These are phyloP conservation scores for Eunapius fragilis DNA, from an alignment of 37 sponge, comb jelly and placozoan genomes.

Conservation along the genomic window DNA sequence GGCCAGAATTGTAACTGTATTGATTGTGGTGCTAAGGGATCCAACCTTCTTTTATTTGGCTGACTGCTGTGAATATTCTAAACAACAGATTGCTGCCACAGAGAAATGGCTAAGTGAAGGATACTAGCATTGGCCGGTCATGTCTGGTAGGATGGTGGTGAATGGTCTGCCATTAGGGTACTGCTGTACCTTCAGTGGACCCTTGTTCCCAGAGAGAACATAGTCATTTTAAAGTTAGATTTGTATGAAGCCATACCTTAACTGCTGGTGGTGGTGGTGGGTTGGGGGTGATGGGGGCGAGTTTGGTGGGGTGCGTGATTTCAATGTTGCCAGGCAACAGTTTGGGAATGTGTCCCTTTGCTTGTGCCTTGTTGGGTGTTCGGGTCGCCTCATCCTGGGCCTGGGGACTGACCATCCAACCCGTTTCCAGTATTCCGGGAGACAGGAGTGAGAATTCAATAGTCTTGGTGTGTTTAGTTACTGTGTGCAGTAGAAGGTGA, in stretches of 20 bases:
- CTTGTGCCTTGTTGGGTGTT: background rate
- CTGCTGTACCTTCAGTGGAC: conserved; percentile 1
- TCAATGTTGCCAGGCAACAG: background rate
- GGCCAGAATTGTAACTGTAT: conserved; percentile 67
- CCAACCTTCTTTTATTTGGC: background rate
- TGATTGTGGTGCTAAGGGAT: background rate
- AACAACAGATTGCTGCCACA: too few species aligned
- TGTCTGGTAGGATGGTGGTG: conserved; percentile 26
- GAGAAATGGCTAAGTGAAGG: background rate
- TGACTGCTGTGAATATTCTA: background rate
- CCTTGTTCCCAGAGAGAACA: background rate
- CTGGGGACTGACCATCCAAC: conserved; percentile 30
- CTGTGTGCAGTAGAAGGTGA: background rate
- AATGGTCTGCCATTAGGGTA: conserved; percentile 7
- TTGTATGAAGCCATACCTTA: background rate
- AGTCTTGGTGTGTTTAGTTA: conserved; percentile 43
- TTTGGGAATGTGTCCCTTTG: background rate
- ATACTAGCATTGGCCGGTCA: conserved; percentile 55
- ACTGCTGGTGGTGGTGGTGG: background rate
- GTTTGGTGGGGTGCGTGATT: background rate
- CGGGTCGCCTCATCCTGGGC: background rate
- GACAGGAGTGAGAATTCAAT: conserved; percentile 58
- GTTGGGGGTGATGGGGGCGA: background rate
- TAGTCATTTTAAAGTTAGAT: background rate
- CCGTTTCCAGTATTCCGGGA: background rate